A percentile compares a stretch with the other conserved stretches of the same genome.
phyloP scores from a whole-genome alignment of 2,113 vertebrate species.

The Strigops habroptila region DNA sequence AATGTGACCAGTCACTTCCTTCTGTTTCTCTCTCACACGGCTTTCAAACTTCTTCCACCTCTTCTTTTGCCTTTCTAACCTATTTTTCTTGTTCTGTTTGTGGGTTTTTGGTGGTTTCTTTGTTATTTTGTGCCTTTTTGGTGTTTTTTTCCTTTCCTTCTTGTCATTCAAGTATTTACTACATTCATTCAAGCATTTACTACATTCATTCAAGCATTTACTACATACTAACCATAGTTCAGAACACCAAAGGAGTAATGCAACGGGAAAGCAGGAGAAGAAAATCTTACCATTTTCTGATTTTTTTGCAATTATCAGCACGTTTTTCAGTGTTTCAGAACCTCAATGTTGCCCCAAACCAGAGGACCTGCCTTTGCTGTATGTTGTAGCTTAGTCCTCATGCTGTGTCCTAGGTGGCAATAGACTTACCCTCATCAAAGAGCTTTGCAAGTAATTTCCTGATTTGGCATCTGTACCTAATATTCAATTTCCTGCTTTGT shows the following conservation, averaged over 20 bases:
- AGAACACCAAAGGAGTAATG: not conserved
- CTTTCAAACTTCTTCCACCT: not conserved
- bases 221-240: not conserved
- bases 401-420: not conserved
- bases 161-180: not conserved
- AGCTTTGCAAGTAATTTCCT: not conserved
- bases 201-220: not conserved
- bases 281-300: not conserved
- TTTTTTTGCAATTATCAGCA: not conserved
- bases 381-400: rapidly evolving
- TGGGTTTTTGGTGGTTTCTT: not conserved
- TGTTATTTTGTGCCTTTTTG: not conserved
- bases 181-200: no score
- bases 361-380: not conserved
- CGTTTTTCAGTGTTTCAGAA: not conserved
- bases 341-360: not conserved
- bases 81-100: not conserved
- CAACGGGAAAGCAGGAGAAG: not conserved
- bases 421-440: not conserved
- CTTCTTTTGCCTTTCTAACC: not conserved
- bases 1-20: not conserved
- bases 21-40: not conserved
- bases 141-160: not conserved
- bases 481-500: not conserved
- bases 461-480: not conserved